Base-by-base conservation (phyloP, 2,113 vertebrate species). In the Rynchops niger region DNA sequence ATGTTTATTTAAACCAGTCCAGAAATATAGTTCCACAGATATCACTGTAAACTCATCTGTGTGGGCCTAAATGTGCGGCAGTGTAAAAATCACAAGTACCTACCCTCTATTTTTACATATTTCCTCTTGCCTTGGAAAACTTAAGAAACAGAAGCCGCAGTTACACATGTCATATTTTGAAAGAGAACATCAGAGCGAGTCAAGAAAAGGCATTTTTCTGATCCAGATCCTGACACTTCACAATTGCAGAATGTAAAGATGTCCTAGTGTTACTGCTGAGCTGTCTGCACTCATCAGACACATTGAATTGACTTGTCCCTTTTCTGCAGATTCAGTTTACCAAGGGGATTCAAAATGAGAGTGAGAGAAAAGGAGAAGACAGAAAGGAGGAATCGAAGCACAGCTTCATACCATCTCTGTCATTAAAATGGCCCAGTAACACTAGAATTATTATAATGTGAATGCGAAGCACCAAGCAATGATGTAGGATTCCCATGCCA, bases 261-360 rank as follows among this genome's bases (percentile, higher is more conserved):
- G 16, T 45, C 63, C 69, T 55, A 45, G n/a, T 34, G 72, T 66
- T 86, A 66, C 50, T 43, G 71, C 47, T 53, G 67, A 94, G 81
- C 83, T 94, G 79, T 80, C 96, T 94, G 70, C 50, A 52, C 66
- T 85, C 79, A 82, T 85, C 91, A 87, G 62, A 69, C 80, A 67
- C 76, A 40, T 2, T 67, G 84, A 58, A 93, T 47, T 67, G 55
- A 73, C 58, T 80, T 50, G n/a, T 89, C 20, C 62, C 36, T 74
- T 73, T 91, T 85, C 63, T 55, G 38, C 45, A 83, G 66, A 80
- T 66, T 63, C 67, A 42, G 58, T 59, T 89, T 86, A 59, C 71
- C 47, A 36, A 34, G 50, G 9, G 19, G 70, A 86, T 85, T 91
- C 66, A 87, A 80, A 88, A 87, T 8, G 29, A 76, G 61, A 29